Evolutionary conservation across 2,888 invertebrate genomes (phyloP), one percentile per base, ranked within the genome.

Genomic region (Melikaiella ostensackeni): DNA sequence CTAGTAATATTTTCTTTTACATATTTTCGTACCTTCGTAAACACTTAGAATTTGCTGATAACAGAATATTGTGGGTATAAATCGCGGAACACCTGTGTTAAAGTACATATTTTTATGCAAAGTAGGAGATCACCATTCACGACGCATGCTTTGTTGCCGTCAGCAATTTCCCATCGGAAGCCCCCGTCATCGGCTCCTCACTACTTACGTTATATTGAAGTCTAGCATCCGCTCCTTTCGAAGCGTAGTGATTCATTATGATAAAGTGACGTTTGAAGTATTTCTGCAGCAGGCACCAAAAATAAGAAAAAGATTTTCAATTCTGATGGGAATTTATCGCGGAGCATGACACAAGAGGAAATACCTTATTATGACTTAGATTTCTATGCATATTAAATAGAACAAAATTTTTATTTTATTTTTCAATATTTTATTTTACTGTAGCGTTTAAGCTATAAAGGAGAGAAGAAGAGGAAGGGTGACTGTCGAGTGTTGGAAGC

Each of bases 71-170:
- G 13, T 24, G 64, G 19, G 42, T 24, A 24, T 16, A 42, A 42
- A 38, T 64, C 62, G 77, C 76, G 66, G 6, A 19, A 57, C 73
- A 57, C 13, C 73, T 62, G 77, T 42, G 50, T 55, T 38, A 76
- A 78, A 78, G 76, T 75, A 55, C 64, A 78, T 73, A 77, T 77
- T 79, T 74, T 75, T 75, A 77, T 80, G 66, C 66, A 77, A 77
- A 75, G 74, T 46, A 75, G 75, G 78, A 75, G 64, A 74, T 77
- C 75, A 77, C 75, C 76, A 79, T 64, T 79, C 78, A 79, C 74
- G 77, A 77, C 78, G 61, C 77, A 75, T 77, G 78, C 77, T 80
- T 80, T 80, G 80, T 80, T 79, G 77, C 46, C 79, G 55, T 62
- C 77, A 64, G 75, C 77, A 80, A 79, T 80, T 77, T 79, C 57